These are phyloP conservation scores for Hypotaenidia okinawae DNA, from an alignment of 2,797 vertebrate genomes.

Conservation along the genomic window DNA sequence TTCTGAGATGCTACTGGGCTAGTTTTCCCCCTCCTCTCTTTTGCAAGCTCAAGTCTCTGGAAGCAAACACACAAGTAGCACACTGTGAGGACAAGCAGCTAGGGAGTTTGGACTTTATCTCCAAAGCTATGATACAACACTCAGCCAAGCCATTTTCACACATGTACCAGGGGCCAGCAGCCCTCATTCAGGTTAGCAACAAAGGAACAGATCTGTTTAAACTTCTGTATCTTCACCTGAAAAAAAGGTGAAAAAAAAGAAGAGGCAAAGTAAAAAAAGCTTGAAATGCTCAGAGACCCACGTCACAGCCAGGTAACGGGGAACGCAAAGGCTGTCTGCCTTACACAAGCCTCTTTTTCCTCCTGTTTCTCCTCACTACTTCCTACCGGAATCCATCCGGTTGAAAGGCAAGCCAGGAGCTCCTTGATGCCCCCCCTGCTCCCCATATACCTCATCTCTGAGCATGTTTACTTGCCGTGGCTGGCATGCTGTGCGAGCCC, in stretches of 20 bases:
- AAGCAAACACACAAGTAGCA: not conserved
- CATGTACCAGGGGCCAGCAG: slow-evolving; percentile 78
- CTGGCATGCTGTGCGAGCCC: not conserved
- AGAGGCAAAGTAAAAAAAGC: not conserved
- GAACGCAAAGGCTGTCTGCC: not conserved
- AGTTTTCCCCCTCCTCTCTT: not conserved
- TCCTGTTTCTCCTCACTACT: not conserved
- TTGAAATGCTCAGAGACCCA: not conserved
- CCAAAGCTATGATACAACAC: slow-evolving; percentile 55
- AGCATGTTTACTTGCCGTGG: rapidly evolving
- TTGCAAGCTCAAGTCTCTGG: slow-evolving; percentile 7
- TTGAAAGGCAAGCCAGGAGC: not conserved
- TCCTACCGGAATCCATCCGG: not conserved
- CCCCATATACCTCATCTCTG: not conserved
- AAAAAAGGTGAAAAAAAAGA: not conserved
- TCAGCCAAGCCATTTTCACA: slow-evolving; percentile 83
- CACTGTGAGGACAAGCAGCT: not conserved
- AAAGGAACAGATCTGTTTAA: slow-evolving; percentile 40
- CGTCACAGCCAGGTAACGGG: not conserved
- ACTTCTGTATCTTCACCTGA: not conserved
- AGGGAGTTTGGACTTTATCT: not conserved
- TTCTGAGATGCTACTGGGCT: slow-evolving; percentile 45
- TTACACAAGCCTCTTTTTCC: not conserved
- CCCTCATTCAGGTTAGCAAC: slow-evolving; percentile 67
- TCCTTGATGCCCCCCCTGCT: not conserved